Percentiles rank a stretch among this genome's conserved stretches.
Conservation (phyloP, 2,888 invertebrate species). For the Yponomeuta plumbellus region DNA sequence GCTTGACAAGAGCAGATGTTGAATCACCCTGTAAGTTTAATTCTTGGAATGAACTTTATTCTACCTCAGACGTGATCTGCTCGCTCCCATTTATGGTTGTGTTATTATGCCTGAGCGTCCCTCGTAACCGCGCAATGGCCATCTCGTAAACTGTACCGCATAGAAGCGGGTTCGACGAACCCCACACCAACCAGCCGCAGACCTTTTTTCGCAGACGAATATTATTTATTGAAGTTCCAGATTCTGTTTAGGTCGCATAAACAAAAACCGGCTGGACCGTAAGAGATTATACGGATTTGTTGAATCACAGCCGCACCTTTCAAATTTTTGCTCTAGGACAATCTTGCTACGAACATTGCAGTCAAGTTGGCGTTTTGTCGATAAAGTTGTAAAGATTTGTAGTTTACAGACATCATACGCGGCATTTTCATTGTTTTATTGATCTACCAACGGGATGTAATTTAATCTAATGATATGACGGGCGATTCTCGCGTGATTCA, state of each 20-base stretch:
- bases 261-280: not conserved
- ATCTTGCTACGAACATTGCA: not conserved
- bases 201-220: not conserved
- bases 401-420: not conserved
- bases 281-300: not conserved
- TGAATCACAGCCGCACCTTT: not conserved
- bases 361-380: not conserved
- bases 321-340: not conserved
- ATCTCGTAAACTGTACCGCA: conserved; percentile 22
- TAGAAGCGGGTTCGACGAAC: conserved; percentile 5
- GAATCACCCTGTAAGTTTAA: not conserved
- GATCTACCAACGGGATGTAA: not conserved
- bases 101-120: conserved; percentile 20
- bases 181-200: not conserved
- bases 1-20: not conserved
- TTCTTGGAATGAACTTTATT: not conserved
- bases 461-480: not conserved
- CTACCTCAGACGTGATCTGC: conserved; percentile 12
- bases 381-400: not conserved
- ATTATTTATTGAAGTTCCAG: conserved; percentile 10
- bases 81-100: conserved; percentile 20
- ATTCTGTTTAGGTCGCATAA: conserved; percentile 4
- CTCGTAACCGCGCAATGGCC: conserved; percentile 23
- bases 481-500: conserved; percentile 4
- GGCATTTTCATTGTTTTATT: conserved; percentile 6